A percentile compares a stretch with the other conserved stretches of the same genome.
Evolutionary conservation across 2,888 invertebrate species (phyloP).

Genomic region (Platerodrilus igneus): DNA sequence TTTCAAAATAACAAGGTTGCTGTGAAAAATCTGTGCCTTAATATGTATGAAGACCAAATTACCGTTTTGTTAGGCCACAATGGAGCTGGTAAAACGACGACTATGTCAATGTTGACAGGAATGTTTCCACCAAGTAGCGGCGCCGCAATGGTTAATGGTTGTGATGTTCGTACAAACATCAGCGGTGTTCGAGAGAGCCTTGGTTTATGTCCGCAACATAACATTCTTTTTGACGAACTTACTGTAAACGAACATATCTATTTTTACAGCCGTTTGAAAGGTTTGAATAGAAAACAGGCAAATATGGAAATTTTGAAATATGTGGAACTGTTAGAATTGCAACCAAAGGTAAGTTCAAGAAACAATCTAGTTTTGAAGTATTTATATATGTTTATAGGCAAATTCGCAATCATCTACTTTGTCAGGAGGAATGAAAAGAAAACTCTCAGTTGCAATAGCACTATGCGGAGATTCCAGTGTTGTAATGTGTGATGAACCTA

Average conservation of each 20-base stretch:
- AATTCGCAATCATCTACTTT: constrained; percentile 55
- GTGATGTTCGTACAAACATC: constrained; percentile 62
- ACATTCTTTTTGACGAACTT: constrained; percentile 76
- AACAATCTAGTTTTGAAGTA: background rate
- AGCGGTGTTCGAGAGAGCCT: constrained; percentile 62
- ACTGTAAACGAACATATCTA: constrained; percentile 78
- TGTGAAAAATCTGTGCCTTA: constrained; percentile 67
- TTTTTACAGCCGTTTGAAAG: constrained; percentile 75
- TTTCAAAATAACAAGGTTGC: constrained; percentile 55
- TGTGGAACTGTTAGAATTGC: constrained; percentile 60
- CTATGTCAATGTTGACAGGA: constrained; percentile 88
- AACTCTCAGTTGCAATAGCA: constrained; percentile 71
- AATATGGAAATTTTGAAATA: constrained; percentile 60
- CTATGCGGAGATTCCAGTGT: constrained; percentile 66
- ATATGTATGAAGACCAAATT: constrained; percentile 85
- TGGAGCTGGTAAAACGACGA: constrained; percentile 91
- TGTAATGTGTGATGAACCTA: constrained; percentile 64
- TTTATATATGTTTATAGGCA: constrained; percentile 63
- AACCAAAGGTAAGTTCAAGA: constrained; percentile 53
- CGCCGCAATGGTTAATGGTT: constrained; percentile 68
- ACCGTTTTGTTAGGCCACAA: constrained; percentile 75
- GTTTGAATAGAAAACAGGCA: constrained; percentile 53
- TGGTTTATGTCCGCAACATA: constrained; percentile 82
- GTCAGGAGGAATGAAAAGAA: constrained; percentile 78
- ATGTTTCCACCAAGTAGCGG: constrained; percentile 65